Conservation (phyloP, 2,888 invertebrate species). For the Ypsolopha scabrella region DNA sequence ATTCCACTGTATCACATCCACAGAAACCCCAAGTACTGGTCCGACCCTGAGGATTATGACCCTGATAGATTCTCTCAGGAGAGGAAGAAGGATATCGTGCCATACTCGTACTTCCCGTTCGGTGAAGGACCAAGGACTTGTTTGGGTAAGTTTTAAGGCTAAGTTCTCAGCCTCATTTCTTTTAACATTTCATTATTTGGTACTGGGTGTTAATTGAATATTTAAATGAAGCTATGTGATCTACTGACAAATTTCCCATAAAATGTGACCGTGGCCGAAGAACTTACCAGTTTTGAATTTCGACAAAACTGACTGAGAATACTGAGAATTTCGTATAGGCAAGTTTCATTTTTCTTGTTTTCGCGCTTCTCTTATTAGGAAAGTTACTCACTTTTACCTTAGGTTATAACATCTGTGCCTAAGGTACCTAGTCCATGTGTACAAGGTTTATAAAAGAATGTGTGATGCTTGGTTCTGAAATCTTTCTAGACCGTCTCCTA, state of each 20-base stretch:
- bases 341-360: no score
- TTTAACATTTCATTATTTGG: slow-evolving; percentile 3
- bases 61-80: slow-evolving; percentile 41
- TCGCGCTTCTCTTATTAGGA: no score
- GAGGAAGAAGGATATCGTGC: slow-evolving; percentile 26
- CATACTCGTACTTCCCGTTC: slow-evolving; percentile 43
- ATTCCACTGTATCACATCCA: slow-evolving; percentile 41
- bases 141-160: slow-evolving; percentile 31
- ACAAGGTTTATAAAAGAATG: no score
- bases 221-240: background rate
- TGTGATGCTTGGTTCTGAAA: no score
- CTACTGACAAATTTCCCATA: background rate
- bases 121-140: slow-evolving; percentile 48
- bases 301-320: no score
- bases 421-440: no score
- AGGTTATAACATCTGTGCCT: no score
- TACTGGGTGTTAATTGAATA: background rate
- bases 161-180: no score
- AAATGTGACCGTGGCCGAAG: background rate
- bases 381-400: no score
- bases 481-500: no score
- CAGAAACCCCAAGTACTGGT: slow-evolving; percentile 30
- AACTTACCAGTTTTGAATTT: no score
- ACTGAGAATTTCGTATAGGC: background rate
- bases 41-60: slow-evolving; percentile 32